Evolutionary conservation across 2,797 vertebrate species (phyloP).

Genomic region (Sphenodon punctatus): DNA sequence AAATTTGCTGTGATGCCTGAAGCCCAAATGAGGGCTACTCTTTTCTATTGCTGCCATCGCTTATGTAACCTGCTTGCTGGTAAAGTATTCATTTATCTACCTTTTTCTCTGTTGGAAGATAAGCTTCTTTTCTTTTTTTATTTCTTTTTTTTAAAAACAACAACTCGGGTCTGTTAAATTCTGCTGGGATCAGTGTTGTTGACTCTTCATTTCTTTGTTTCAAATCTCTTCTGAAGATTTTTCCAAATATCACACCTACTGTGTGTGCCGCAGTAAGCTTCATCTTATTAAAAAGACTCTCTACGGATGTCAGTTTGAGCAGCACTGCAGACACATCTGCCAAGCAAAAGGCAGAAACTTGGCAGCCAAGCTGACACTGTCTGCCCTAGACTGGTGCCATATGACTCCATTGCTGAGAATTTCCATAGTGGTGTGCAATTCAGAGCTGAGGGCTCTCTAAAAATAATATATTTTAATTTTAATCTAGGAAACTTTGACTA

Average conservation of each 20-base stretch:
- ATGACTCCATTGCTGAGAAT: background rate
- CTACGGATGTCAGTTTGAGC: background rate
- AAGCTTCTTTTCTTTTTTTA: background rate
- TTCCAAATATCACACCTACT: background rate
- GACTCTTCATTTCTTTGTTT: slow-evolving; percentile 1
- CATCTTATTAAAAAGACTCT: background rate
- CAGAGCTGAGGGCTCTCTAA: too few species aligned
- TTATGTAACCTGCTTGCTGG: slow-evolving; percentile 25
- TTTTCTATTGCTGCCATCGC: background rate
- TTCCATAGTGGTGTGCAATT: background rate
- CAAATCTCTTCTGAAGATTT: background rate
- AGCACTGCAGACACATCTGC: background rate
- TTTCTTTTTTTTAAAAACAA: slow-evolving; percentile 1
- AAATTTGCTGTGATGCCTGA: background rate
- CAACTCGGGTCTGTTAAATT: background rate
- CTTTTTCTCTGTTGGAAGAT: background rate
- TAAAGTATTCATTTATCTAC: background rate
- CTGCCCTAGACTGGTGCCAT: background rate
- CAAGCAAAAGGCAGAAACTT: background rate
- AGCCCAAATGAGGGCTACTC: slow-evolving; percentile 33
- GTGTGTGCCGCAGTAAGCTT: background rate
- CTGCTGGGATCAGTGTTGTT: background rate
- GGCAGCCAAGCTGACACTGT: background rate
- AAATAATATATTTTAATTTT: too few species aligned
- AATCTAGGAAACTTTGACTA: too few species aligned